Conservation (phyloP, 2,113 vertebrate genomes). For the Phyllostomus discolor region DNA sequence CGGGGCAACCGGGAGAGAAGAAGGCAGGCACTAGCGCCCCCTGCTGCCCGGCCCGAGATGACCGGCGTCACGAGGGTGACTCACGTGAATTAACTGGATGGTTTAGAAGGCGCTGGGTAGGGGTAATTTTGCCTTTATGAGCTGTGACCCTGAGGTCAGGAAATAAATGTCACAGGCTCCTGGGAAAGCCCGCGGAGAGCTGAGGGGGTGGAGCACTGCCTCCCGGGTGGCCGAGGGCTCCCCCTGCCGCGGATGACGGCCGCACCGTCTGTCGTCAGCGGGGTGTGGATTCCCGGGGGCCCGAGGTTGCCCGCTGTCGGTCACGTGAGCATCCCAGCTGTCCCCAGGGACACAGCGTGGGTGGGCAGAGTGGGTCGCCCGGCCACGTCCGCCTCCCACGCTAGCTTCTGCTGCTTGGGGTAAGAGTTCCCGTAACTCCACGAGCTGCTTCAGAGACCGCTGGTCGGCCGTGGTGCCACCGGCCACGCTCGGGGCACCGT, state of each 20-base stretch:
- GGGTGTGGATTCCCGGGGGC: neutral
- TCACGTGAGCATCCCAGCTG: constrained; percentile 8
- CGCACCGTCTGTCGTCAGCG: neutral
- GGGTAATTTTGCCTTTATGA: constrained; percentile 62
- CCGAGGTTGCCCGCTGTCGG: constrained; percentile 43
- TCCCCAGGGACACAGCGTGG: neutral
- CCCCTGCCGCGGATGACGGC: neutral
- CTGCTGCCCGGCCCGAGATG: accelerated
- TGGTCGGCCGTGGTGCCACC: neutral
- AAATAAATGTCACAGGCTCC: constrained; percentile 61
- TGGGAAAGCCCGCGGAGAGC: constrained; percentile 44
- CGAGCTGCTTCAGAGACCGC: neutral
- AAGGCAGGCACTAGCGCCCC: too few relatives aligned
- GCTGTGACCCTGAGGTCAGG: constrained; percentile 61
- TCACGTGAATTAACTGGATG: constrained; percentile 28
- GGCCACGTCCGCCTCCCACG: neutral
- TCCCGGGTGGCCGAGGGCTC: neutral
- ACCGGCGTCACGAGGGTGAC: neutral
- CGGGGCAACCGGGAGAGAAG: neutral
- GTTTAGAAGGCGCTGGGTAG: neutral
- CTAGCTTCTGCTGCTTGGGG: accelerated
- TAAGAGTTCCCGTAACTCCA: neutral
- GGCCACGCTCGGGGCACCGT: neutral
- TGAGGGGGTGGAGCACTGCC: neutral
- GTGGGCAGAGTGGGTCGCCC: neutral